Evolutionary conservation across 92 coral and sea anemone species (phyloP).

Genomic region (Palythoa grandiflora): DNA sequence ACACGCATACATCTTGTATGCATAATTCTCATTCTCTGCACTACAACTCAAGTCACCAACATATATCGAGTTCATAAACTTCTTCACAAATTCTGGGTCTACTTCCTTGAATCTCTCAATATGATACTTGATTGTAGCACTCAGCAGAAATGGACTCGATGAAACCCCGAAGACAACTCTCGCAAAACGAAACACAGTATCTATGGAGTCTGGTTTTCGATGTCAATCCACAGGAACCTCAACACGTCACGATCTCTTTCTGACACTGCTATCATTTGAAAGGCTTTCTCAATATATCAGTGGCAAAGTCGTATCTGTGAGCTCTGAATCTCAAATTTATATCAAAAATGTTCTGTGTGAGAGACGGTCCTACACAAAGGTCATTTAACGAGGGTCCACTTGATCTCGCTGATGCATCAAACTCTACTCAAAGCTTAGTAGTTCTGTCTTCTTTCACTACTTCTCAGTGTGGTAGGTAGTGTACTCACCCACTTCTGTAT

Average conservation of each 20-base stretch:
- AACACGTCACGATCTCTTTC: conserved; percentile 57
- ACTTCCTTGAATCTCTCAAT: neutral
- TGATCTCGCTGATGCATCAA: conserved; percentile 73
- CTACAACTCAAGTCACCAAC: too few species aligned
- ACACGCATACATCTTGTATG: too few species aligned
- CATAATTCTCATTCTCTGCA: too few species aligned
- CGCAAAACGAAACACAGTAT: neutral
- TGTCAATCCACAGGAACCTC: conserved; percentile 66
- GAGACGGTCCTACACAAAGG: conserved; percentile 48
- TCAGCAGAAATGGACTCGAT: neutral
- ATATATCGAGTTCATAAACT: neutral
- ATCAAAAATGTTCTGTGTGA: conserved; percentile 46
- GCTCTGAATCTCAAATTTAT: conserved; percentile 50
- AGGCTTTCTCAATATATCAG: conserved; percentile 68
- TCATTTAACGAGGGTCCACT: conserved; percentile 72
- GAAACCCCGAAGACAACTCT: neutral
- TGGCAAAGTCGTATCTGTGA: conserved; percentile 40
- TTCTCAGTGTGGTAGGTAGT: conserved; percentile 76
- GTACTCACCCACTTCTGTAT: conserved; percentile 53
- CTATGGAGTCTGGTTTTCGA: neutral
- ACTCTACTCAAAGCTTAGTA: conserved; percentile 69
- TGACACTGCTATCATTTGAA: conserved; percentile 48
- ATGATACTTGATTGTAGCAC: neutral
- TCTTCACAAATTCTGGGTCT: neutral
- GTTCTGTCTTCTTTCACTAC: conserved; percentile 75